Conservation (phyloP, 2,797 vertebrate species). For the Florisuga fusca region DNA sequence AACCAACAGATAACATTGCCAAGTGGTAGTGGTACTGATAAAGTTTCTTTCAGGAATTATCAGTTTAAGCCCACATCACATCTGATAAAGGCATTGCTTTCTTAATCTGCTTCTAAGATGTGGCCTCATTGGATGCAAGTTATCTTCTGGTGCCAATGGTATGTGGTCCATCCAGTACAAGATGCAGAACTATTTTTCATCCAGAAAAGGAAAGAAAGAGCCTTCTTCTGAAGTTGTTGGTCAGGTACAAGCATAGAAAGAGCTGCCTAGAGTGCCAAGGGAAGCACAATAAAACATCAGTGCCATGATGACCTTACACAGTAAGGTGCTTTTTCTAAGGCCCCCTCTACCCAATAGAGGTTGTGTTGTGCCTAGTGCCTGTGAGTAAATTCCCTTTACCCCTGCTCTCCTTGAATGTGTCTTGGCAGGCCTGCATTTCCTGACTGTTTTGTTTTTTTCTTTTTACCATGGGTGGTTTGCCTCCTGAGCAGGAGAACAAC, state of each 20-base stretch:
- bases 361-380: not conserved
- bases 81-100: slow-evolving; percentile 33
- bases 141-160: not conserved
- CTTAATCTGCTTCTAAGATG: not conserved
- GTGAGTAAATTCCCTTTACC: not conserved
- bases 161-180: not conserved
- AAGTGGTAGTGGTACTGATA: not conserved
- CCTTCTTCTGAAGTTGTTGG: not conserved
- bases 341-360: not conserved
- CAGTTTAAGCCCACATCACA: slow-evolving; percentile 1
- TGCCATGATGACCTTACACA: not conserved
- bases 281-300: not conserved
- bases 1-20: not conserved
- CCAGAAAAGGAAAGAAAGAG: not conserved
- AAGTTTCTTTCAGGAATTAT: slow-evolving; percentile 25
- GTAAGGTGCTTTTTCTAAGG: not conserved
- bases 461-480: not conserved
- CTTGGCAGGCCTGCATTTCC: not conserved
- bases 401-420: not conserved
- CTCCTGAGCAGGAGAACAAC: not conserved
- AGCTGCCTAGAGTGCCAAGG: not conserved
- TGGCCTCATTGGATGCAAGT: not conserved
- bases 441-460: not conserved
- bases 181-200: slow-evolving; percentile 25
- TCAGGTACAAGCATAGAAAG: not conserved